Evolutionary conservation across 2,888 invertebrate genomes (phyloP), one percentile per base, ranked within the genome.

Genomic region (Autographa gamma): DNA sequence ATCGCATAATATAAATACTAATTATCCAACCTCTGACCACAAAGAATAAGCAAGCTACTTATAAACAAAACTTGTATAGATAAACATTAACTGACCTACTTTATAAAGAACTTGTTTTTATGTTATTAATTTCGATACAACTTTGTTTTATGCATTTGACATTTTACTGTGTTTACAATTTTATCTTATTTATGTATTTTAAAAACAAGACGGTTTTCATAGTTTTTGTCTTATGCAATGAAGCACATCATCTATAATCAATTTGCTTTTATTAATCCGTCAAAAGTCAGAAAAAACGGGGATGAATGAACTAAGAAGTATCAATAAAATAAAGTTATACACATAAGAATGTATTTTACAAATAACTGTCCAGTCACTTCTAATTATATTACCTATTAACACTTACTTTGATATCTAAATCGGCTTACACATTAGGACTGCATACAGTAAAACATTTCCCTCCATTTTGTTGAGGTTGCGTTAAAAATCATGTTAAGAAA

Each of bases 391-490:
- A 48, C n/a, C 9, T 19, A 34, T 16, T 52, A 19, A 59, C 60
- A 69, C 34, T 59, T 34, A 13, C 25, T 59, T 66, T 64, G 66
- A 60, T 56, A 76, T 34, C n/a, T n/a, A 52, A 74, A 79, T 67
- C 65, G 48, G 48, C 56, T 9, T 18, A 3, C 11, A 62, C 68
- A 74, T 81, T 74, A 77, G 64, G 34, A 31, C n/a, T 9, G 59
- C 43, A 73, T 60, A 70, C 14, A 41, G 60, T 70, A 56, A 54
- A 31, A 32, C 78, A 70, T 74, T 68, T 69, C 52, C 77, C 77
- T 68, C 61, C 14, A 68, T 76, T 19, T n/a, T 14, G 52, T 0
- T 68, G 52, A 52, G 31, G 62, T 32, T 54, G 71, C 64, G 56
- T 71, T 58, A 77, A 64, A 68, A 38, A 16, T 52, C 43, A 16